Evolutionary conservation across 2,888 invertebrate species (phyloP).

Genomic region (Drosophila acutilabella): DNA sequence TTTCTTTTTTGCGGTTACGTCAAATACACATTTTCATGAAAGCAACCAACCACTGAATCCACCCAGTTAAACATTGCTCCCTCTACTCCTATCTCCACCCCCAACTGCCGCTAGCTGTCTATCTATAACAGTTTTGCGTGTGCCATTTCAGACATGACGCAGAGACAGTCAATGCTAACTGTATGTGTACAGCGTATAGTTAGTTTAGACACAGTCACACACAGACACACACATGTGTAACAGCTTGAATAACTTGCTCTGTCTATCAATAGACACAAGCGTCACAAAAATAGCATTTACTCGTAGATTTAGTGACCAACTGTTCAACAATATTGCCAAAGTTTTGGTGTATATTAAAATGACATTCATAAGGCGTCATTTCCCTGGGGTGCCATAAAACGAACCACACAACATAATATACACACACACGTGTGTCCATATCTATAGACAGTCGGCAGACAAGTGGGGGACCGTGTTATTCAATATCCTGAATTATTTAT

Average conservation of each 20-base stretch:
- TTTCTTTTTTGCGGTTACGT: constrained; percentile 37
- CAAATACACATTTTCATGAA: constrained; percentile 47
- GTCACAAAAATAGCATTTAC: constrained; percentile 61
- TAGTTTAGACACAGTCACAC: constrained; percentile 7
- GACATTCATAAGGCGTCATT: constrained; percentile 70
- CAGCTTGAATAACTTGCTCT: constrained; percentile 42
- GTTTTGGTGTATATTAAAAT: constrained; percentile 62
- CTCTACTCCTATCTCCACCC: background rate
- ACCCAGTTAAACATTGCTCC: background rate
- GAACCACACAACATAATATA: constrained; percentile 1
- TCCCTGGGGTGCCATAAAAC: constrained; percentile 69
- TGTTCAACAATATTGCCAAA: constrained; percentile 70
- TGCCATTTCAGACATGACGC: constrained; percentile 57
- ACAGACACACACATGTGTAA: constrained; percentile 22
- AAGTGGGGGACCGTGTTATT: constrained; percentile 30
- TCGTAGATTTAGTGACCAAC: constrained; percentile 35
- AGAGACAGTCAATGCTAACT: constrained; percentile 7
- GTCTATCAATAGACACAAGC: constrained; percentile 67
- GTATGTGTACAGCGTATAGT: constrained; percentile 1
- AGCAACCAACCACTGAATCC: constrained; percentile 3
- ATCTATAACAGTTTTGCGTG: constrained; percentile 33
- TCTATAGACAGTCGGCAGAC: constrained; percentile 19
- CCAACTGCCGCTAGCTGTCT: constrained; percentile 11
- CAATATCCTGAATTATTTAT: constrained; percentile 69
- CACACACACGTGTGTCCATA: constrained; percentile 5